Evolutionary conservation across 2,888 invertebrate genomes (phyloP).

Genomic region (Dendrolimus houi): DNA sequence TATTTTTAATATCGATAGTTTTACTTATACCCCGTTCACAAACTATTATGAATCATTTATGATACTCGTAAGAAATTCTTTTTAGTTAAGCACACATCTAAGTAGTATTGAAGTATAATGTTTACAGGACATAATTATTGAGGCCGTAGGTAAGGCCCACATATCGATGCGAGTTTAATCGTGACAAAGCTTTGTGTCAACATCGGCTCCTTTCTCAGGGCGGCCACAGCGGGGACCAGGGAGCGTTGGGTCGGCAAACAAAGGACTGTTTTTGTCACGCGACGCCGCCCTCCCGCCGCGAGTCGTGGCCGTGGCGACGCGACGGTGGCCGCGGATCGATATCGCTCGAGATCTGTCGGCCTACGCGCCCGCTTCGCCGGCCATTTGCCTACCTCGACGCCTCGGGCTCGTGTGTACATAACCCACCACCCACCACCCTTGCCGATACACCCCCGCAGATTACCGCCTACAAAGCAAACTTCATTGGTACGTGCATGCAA

Average conservation of each 20-base stretch:
- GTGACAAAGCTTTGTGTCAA: constrained; percentile 23
- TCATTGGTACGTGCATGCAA: constrained; percentile 76
- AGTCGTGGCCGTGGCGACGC: constrained; percentile 57
- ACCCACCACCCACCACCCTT: constrained; percentile 65
- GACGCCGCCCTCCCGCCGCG: constrained; percentile 57
- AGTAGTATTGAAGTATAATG: too few relatives aligned
- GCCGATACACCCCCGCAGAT: constrained; percentile 69
- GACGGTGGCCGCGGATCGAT: constrained; percentile 67
- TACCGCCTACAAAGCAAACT: constrained; percentile 76
- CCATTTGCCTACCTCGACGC: constrained; percentile 76
- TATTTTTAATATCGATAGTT: background rate
- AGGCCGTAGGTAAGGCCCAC: background rate
- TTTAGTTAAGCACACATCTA: too few relatives aligned
- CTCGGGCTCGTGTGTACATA: constrained; percentile 74
- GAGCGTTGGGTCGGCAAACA: constrained; percentile 47
- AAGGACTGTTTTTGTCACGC: constrained; percentile 71
- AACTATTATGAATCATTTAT: background rate
- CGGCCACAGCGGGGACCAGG: constrained; percentile 12
- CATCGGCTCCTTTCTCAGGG: constrained; percentile 20
- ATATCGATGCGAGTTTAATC: constrained; percentile 15
- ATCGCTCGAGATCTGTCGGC: constrained; percentile 69
- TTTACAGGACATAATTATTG: too few relatives aligned
- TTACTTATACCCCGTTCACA: background rate
- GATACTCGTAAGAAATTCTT: background rate
- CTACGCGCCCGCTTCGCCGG: constrained; percentile 70